Conservation (phyloP, 2,888 invertebrate genomes). For the Philonicus albiceps region DNA sequence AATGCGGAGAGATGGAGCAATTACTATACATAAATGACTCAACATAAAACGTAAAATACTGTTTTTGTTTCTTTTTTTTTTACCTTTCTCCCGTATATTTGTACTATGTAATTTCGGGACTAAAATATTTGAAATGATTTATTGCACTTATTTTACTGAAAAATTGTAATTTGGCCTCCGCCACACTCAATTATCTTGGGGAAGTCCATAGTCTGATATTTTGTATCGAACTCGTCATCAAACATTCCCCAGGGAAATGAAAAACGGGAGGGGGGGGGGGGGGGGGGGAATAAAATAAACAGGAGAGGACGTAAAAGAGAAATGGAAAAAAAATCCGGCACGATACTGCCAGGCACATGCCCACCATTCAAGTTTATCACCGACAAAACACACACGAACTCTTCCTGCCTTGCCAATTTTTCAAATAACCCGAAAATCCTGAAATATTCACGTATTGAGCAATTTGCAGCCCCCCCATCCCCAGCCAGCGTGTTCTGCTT, state of each 20-base stretch:
- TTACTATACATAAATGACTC: background rate
- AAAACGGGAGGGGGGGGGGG: no score
- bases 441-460: background rate
- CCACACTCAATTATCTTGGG: background rate
- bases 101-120: background rate
- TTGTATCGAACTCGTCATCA: background rate
- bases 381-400: background rate
- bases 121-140: background rate
- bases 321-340: background rate
- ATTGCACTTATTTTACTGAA: background rate
- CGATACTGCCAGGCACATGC: background rate
- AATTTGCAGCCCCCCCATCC: background rate
- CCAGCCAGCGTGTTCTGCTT: background rate
- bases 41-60: background rate
- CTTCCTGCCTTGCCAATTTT: background rate
- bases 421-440: slow-evolving; percentile 6
- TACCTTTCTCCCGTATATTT: background rate
- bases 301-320: background rate
- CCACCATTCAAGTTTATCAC: background rate
- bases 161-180: background rate
- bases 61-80: background rate
- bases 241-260: background rate
- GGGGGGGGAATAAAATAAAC: no score
- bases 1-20: background rate
- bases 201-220: background rate